Conservation (phyloP, 2,888 invertebrate species). For the Ectemnius continuus region DNA sequence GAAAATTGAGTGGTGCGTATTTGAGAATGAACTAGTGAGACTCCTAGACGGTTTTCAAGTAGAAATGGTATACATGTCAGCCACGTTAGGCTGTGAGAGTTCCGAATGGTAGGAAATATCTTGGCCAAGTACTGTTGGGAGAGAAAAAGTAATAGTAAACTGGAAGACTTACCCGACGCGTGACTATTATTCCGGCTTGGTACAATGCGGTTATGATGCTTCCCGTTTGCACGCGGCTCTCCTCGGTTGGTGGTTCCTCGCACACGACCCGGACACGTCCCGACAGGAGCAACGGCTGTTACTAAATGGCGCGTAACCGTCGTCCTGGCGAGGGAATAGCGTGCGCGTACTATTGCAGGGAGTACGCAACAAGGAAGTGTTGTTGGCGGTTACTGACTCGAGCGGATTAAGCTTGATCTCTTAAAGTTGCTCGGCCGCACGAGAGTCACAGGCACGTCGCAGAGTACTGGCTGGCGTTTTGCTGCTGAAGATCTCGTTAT, state of each 20-base stretch:
- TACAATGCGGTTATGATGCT: too few relatives aligned
- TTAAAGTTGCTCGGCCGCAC: slow-evolving; percentile 25
- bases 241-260: neutral
- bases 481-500: slow-evolving; percentile 72
- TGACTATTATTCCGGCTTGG: slow-evolving; percentile 60
- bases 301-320: slow-evolving; percentile 6
- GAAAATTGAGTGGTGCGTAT: too few relatives aligned
- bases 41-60: too few relatives aligned
- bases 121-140: too few relatives aligned
- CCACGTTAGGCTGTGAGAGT: too few relatives aligned
- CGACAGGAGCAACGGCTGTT: slow-evolving; percentile 2
- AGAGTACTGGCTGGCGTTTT: slow-evolving; percentile 63
- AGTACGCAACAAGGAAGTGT: slow-evolving; percentile 5
- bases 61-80: too few relatives aligned
- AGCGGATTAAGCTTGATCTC: slow-evolving; percentile 21
- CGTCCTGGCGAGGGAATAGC: too few relatives aligned
- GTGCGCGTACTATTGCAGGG: slow-evolving; percentile 3
- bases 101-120: too few relatives aligned
- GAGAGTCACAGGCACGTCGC: slow-evolving; percentile 45
- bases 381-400: slow-evolving; percentile 18
- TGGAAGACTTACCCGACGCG: slow-evolving; percentile 60
- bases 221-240: too few relatives aligned
- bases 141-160: too few relatives aligned
- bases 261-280: neutral
- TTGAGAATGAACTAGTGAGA: too few relatives aligned